These are phyloP conservation scores for Julus scandinavius DNA, from an alignment of 2,888 invertebrate species.

Conservation along the genomic window DNA sequence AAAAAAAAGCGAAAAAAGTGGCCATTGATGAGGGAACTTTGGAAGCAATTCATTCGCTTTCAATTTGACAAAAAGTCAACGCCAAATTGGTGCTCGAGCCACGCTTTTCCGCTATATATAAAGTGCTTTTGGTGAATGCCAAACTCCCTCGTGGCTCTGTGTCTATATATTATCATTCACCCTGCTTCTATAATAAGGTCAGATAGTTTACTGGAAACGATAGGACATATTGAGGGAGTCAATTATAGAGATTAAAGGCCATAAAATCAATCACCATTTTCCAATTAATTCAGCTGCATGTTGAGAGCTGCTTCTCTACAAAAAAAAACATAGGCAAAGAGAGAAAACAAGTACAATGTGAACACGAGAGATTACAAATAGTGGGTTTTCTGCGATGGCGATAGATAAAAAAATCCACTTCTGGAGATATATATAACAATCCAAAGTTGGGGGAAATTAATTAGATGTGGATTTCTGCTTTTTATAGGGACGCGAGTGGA, in stretches of 20 bases:
- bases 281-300: conserved; percentile 51
- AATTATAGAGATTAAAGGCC: conserved; percentile 53
- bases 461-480: not conserved
- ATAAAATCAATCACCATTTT: conserved; percentile 55
- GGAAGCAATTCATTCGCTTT: conserved; percentile 19
- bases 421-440: conserved; percentile 28
- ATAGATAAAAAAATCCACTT: conserved; percentile 36
- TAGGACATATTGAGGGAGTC: conserved; percentile 54
- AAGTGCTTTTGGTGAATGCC: not conserved
- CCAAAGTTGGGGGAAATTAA: not conserved
- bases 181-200: conserved; percentile 35
- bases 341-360: conserved; percentile 34
- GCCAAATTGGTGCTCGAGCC: conserved; percentile 20
- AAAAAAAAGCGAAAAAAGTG: not conserved
- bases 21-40: conserved; percentile 9
- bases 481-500: too few species aligned
- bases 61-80: conserved; percentile 33
- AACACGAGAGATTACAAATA: conserved; percentile 15
- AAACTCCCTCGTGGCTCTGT: not conserved
- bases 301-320: conserved; percentile 31
- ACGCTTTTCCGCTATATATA: not conserved
- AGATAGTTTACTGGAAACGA: conserved; percentile 34
- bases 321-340: not conserved
- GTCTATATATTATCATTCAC: not conserved
- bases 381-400: conserved; percentile 22